Conservation (phyloP, 2,113 vertebrate genomes). For the Osmerus mordax region DNA sequence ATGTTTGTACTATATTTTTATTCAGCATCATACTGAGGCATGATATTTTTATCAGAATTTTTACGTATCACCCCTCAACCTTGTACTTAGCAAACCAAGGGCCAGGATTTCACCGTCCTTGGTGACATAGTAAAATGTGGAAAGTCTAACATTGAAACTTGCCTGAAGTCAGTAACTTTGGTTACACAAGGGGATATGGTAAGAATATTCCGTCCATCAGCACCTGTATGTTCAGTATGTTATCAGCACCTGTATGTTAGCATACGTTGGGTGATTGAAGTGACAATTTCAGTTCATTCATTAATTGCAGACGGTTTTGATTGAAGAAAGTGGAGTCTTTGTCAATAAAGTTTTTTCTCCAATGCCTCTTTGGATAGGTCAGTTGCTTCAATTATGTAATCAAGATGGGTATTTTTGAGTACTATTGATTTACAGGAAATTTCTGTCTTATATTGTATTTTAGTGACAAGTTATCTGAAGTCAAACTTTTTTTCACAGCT, state of each 20-base stretch:
- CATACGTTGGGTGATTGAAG: background rate
- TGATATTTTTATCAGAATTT: too few species aligned
- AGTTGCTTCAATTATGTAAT: background rate
- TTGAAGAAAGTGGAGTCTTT: conserved; percentile 73
- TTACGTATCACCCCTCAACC: background rate
- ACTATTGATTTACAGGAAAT: too few species aligned
- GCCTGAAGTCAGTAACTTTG: conserved; percentile 74
- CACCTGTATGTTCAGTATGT: background rate
- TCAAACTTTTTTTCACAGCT: conserved; percentile 59
- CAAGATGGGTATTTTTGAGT: too few species aligned
- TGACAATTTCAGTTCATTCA: background rate
- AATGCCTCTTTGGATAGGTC: conserved; percentile 79
- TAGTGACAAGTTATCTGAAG: background rate
- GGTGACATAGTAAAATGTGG: conserved; percentile 79
- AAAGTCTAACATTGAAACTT: conserved; percentile 75
- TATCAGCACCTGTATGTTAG: background rate
- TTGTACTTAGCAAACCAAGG: conserved; percentile 49
- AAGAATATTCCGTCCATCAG: conserved; percentile 38
- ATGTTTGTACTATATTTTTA: too few species aligned
- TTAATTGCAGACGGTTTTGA: conserved; percentile 65
- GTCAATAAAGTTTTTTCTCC: conserved; percentile 69
- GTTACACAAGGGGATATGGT: conserved; percentile 66
- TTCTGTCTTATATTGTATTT: too few species aligned
- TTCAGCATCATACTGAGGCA: too few species aligned
- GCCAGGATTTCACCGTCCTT: conserved; percentile 69